Conservation (phyloP, 1,140 invertebrate genomes). For the Papilio machaon region DNA sequence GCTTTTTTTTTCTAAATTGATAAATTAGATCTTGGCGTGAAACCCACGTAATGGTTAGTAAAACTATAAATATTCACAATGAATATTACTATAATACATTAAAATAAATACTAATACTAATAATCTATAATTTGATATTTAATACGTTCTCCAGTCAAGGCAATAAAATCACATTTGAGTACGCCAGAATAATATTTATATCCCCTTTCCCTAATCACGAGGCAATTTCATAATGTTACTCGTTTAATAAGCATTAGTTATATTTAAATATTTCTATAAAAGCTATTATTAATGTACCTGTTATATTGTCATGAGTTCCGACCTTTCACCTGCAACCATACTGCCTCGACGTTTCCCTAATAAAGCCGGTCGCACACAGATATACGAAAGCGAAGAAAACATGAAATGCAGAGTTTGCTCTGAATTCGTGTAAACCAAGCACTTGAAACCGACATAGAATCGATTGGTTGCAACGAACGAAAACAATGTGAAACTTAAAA, state of each 20-base stretch:
- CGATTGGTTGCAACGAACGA: not conserved
- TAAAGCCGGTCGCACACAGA: not conserved
- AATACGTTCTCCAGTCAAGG: not conserved
- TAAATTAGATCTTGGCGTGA: not conserved
- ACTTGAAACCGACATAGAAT: not conserved
- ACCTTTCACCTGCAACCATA: slow-evolving; percentile 32
- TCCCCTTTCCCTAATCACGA: slow-evolving; percentile 19
- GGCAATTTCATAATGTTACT: slow-evolving; percentile 14
- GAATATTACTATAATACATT: not conserved
- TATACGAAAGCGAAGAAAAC: not conserved
- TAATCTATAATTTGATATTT: slow-evolving; percentile 9
- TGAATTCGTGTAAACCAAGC: too few relatives aligned
- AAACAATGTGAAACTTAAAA: not conserved
- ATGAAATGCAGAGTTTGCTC: not conserved
- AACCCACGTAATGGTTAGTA: not conserved
- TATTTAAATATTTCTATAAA: slow-evolving; percentile 30
- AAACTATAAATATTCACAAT: not conserved
- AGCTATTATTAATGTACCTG: slow-evolving; percentile 31
- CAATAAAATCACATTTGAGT: slow-evolving; percentile 28
- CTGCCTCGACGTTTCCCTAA: slow-evolving; percentile 20
- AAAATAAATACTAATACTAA: not conserved
- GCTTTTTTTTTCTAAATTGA: not conserved
- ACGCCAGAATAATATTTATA: slow-evolving; percentile 19
- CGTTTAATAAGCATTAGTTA: slow-evolving; percentile 31
- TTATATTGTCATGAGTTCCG: slow-evolving; percentile 26